phyloP scores from a whole-genome alignment of 2,113 vertebrate species.

The Pleuronectes platessa region DNA sequence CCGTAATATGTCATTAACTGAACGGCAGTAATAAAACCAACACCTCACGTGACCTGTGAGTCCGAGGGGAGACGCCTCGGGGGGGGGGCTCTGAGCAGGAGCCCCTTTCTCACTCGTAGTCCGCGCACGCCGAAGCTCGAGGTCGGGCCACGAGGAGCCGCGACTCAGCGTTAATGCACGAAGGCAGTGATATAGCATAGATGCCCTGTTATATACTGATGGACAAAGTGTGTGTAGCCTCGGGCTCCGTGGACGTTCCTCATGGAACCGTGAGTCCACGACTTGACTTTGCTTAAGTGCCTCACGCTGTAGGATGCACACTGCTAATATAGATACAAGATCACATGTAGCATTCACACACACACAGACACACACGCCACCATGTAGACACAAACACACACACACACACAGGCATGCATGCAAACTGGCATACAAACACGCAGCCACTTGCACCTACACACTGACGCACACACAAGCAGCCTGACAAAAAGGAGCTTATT shows the following conservation, averaged over 20 bases:
- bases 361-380: background rate
- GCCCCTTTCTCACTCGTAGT: slow-evolving; percentile 34
- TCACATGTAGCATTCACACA: slow-evolving; percentile 54
- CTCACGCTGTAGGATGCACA: slow-evolving; percentile 55
- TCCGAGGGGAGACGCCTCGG: slow-evolving; percentile 26
- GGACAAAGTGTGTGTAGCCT: slow-evolving; percentile 60
- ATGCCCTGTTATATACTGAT: slow-evolving; percentile 63
- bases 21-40: slow-evolving; percentile 57
- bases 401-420: slow-evolving; percentile 10
- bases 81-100: slow-evolving; percentile 21
- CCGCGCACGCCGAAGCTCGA: slow-evolving; percentile 47
- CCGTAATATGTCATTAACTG: slow-evolving; percentile 39
- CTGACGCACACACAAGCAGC: slow-evolving; percentile 78
- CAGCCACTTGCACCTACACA: slow-evolving; percentile 37
- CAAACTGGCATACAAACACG: slow-evolving; percentile 12
- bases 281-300: slow-evolving; percentile 61
- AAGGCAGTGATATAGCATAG: slow-evolving; percentile 72
- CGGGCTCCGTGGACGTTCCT: slow-evolving; percentile 38
- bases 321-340: slow-evolving; percentile 62
- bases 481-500: slow-evolving; percentile 84
- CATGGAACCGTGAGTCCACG: slow-evolving; percentile 20
- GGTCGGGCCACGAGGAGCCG: slow-evolving; percentile 40
- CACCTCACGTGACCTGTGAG: slow-evolving; percentile 42
- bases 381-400: slow-evolving; percentile 14
- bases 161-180: slow-evolving; percentile 54